Conservation (phyloP, 2,888 invertebrate species). For the Synanthedon tipuliformis region DNA sequence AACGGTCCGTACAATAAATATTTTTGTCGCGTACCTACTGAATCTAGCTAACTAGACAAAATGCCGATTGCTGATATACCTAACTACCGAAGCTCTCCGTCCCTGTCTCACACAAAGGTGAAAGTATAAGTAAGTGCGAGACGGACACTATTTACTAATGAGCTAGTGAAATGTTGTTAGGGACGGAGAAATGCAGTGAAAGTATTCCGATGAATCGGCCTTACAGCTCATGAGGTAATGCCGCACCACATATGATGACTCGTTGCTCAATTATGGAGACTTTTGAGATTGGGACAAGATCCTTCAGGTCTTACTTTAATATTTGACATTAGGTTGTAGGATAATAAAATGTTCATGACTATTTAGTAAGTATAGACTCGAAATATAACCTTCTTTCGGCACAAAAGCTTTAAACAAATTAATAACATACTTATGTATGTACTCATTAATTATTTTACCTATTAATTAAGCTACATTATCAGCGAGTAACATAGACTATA, state of each 20-base stretch:
- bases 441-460: no score
- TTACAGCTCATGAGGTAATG: neutral
- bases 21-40: neutral
- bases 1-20: neutral
- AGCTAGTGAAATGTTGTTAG: slow-evolving; percentile 34
- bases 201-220: slow-evolving; percentile 9
- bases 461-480: no score
- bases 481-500: no score
- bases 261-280: no score
- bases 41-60: neutral
- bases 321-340: no score
- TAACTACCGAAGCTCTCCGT: slow-evolving; percentile 9
- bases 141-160: slow-evolving; percentile 35
- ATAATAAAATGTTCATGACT: no score
- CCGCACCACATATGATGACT: neutral
- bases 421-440: no score
- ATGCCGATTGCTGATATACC: slow-evolving; percentile 39
- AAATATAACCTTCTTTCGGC: no score
- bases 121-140: slow-evolving; percentile 28
- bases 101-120: slow-evolving; percentile 22
- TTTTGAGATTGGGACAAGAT: no score
- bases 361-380: no score
- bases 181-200: slow-evolving; percentile 12
- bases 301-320: no score
- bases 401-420: no score